Evolutionary conservation across 2,113 vertebrate genomes (phyloP).

Genomic region (Saguinus imperator): DNA sequence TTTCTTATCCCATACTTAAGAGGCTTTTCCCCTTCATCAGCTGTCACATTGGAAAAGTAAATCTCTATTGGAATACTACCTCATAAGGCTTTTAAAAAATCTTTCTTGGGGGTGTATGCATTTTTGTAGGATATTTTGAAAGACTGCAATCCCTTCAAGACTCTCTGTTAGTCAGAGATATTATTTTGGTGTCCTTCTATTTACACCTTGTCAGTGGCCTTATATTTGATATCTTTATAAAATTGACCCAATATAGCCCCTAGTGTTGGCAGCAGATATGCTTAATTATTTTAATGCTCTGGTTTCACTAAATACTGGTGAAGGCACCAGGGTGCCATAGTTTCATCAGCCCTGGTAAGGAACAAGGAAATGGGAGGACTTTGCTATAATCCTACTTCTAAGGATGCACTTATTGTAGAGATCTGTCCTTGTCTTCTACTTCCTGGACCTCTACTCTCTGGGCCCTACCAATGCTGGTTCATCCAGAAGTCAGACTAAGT

Average conservation of each 20-base stretch:
- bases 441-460: not conserved
- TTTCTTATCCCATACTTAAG: not conserved
- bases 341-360: too few species aligned
- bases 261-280: not conserved
- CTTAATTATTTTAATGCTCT: not conserved
- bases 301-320: not conserved
- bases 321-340: not conserved
- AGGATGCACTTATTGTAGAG: not conserved
- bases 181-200: not conserved
- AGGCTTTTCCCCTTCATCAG: not conserved
- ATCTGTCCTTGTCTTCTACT: not conserved
- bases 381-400: not conserved
- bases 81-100: not conserved
- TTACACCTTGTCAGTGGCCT: not conserved
- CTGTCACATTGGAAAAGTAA: not conserved
- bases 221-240: conserved; percentile 12
- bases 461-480: not conserved
- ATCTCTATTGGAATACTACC: not conserved
- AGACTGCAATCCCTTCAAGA: not conserved
- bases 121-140: conserved; percentile 22
- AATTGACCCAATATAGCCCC: not conserved
- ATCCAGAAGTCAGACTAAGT: not conserved
- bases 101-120: not conserved
- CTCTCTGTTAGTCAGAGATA: not conserved
- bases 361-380: not conserved